Conservation (phyloP, 1,140 invertebrate species). For the Cydia pomonella region DNA sequence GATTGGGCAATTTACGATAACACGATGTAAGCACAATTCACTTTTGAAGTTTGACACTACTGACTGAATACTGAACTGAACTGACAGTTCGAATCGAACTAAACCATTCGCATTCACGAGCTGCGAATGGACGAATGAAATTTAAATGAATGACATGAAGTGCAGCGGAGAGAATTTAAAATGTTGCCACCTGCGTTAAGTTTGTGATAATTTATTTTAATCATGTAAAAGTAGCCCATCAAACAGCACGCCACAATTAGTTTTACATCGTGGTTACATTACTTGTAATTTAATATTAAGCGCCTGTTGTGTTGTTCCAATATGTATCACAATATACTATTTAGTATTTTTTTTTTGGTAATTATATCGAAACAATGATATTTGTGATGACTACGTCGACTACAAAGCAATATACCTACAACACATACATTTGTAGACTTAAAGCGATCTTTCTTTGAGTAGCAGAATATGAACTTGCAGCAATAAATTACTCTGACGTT, state of each 20-base stretch:
- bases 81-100: background rate
- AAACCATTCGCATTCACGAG: background rate
- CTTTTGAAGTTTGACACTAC: background rate
- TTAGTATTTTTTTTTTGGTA: background rate
- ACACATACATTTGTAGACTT: too few relatives aligned
- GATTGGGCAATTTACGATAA: conserved; percentile 21
- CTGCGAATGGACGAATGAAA: background rate
- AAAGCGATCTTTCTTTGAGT: too few relatives aligned
- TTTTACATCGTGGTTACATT: too few relatives aligned
- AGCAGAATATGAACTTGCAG: too few relatives aligned
- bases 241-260: too few relatives aligned
- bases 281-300: too few relatives aligned
- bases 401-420: too few relatives aligned
- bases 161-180: background rate
- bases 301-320: background rate
- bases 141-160: background rate
- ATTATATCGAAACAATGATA: too few relatives aligned
- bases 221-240: too few relatives aligned
- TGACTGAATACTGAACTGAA: background rate
- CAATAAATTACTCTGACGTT: too few relatives aligned
- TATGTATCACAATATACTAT: background rate
- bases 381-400: too few relatives aligned
- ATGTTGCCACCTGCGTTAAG: background rate
- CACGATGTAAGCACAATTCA: background rate
- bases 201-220: too few relatives aligned